Conservation (phyloP, 2,888 invertebrate genomes). For the Brenthis hecate region DNA sequence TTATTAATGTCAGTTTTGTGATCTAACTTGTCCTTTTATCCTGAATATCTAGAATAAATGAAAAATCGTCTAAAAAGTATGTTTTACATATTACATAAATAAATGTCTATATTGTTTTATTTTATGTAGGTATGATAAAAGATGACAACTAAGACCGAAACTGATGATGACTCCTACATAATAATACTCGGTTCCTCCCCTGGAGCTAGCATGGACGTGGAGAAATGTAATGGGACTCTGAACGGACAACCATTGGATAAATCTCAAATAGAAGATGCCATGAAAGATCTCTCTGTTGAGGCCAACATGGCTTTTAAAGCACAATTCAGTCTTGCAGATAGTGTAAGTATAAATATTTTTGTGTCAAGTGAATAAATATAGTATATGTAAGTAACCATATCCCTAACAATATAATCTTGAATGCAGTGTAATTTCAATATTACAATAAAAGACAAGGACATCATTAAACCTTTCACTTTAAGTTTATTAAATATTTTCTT, state of each 20-base stretch:
- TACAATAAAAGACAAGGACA: too few species aligned
- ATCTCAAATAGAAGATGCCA: slow-evolving; percentile 65
- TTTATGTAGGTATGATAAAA: slow-evolving; percentile 38
- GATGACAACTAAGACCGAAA: slow-evolving; percentile 58
- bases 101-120: too few species aligned
- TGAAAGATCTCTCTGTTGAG: slow-evolving; percentile 65
- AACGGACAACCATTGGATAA: slow-evolving; percentile 51
- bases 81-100: neutral
- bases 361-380: too few species aligned
- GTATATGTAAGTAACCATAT: too few species aligned
- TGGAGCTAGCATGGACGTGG: slow-evolving; percentile 62
- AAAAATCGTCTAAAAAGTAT: neutral
- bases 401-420: too few species aligned
- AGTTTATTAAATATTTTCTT: too few species aligned
- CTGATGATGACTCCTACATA: slow-evolving; percentile 76
- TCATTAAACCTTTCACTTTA: too few species aligned
- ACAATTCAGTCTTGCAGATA: slow-evolving; percentile 66
- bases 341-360: slow-evolving; percentile 57
- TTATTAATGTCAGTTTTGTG: neutral
- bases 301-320: slow-evolving; percentile 71
- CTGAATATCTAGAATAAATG: neutral
- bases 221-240: slow-evolving; percentile 55
- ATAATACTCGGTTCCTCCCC: slow-evolving; percentile 71
- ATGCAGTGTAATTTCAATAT: too few species aligned
- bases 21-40: neutral